A percentile compares a stretch with the other conserved stretches of the same genome.
Conservation (phyloP, 2,888 invertebrate species). For the Leptura quadrifasciata region DNA sequence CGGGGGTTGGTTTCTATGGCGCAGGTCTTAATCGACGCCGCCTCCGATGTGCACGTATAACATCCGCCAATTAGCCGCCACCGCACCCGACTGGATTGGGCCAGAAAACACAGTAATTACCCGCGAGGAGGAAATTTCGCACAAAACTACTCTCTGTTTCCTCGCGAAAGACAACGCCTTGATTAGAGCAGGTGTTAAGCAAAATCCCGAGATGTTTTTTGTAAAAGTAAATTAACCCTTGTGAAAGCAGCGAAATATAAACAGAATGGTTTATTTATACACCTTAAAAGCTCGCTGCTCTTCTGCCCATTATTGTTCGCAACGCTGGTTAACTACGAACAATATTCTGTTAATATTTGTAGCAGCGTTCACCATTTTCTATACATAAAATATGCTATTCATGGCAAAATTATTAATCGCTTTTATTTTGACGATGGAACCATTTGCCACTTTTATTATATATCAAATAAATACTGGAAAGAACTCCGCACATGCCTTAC, state of each 20-base stretch:
- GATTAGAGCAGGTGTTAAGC: slow-evolving; percentile 43
- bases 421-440: too few relatives aligned
- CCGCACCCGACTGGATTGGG: slow-evolving; percentile 66
- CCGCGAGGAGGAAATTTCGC: slow-evolving; percentile 56
- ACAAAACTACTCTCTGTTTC: slow-evolving; percentile 53
- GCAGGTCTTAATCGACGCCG: slow-evolving; percentile 72
- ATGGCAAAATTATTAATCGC: neutral
- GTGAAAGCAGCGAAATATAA: neutral
- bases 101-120: slow-evolving; percentile 60
- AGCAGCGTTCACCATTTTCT: neutral
- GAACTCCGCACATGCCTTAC: too few relatives aligned
- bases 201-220: slow-evolving; percentile 24
- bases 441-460: too few relatives aligned
- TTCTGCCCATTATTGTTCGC: neutral
- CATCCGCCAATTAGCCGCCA: slow-evolving; percentile 73
- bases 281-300: neutral
- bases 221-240: slow-evolving; percentile 15
- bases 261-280: slow-evolving; percentile 6
- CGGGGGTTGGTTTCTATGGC: slow-evolving; percentile 67
- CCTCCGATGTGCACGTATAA: slow-evolving; percentile 72
- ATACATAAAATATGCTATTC: neutral
- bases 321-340: neutral
- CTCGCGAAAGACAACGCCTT: slow-evolving; percentile 51
- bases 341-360: neutral
- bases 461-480: too few relatives aligned